A percentile compares a stretch with the other conserved stretches of the same genome.
Conservation (phyloP, 2,888 invertebrate species). For the Anticlea derivata region DNA sequence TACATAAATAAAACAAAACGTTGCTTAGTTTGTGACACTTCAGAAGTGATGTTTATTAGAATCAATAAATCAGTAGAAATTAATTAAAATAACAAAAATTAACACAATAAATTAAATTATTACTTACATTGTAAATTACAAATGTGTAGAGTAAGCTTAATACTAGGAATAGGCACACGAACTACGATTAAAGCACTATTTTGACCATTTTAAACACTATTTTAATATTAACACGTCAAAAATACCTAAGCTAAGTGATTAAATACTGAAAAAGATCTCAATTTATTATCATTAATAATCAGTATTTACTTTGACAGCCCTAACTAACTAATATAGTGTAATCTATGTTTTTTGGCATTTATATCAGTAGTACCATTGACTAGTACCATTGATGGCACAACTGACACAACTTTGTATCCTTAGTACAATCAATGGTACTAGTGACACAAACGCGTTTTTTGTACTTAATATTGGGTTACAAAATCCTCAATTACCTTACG, state of each 20-base stretch:
- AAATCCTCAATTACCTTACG: background rate
- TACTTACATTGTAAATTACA: constrained; percentile 55
- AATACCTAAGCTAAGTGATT: background rate
- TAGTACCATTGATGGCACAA: too few relatives aligned
- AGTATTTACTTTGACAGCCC: background rate
- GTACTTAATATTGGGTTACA: background rate
- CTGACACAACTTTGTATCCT: too few relatives aligned
- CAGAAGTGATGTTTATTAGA: constrained; percentile 76
- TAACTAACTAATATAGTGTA: background rate
- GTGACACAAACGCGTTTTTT: too few relatives aligned
- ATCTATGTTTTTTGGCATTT: too few relatives aligned
- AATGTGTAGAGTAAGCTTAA: constrained; percentile 40
- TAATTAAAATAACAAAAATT: constrained; percentile 51
- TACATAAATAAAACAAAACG: constrained; percentile 23
- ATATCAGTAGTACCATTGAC: too few relatives aligned
- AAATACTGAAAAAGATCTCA: constrained; percentile 12
- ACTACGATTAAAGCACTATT: constrained; percentile 14
- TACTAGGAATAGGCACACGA: constrained; percentile 32
- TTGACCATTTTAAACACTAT: constrained; percentile 5
- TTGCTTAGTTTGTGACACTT: constrained; percentile 62
- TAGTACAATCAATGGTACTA: too few relatives aligned
- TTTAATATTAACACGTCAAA: constrained; percentile 6
- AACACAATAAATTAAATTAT: constrained; percentile 70
- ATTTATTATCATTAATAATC: background rate
- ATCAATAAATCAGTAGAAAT: constrained; percentile 66